Evolutionary conservation across 2,113 vertebrate species (phyloP).

Genomic region (Otis tarda): DNA sequence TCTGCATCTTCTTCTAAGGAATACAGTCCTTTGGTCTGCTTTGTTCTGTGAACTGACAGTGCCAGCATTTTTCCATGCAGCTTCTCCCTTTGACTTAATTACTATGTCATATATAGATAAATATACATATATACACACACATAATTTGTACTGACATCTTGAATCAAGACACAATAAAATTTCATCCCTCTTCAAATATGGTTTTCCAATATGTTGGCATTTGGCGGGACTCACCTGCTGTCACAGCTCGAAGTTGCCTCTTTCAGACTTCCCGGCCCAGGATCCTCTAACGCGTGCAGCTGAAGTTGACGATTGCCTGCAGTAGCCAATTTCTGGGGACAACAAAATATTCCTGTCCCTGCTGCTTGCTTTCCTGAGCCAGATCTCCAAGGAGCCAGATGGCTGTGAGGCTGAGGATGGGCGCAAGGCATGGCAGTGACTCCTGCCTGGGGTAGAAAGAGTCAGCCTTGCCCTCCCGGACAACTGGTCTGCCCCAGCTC

Average conservation of each 20-base stretch:
- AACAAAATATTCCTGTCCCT: neutral
- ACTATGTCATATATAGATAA: neutral
- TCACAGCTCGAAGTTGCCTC: neutral
- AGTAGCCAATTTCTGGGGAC: neutral
- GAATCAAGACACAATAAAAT: neutral
- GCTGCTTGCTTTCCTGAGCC: neutral
- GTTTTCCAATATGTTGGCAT: neutral
- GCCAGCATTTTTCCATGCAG: neutral
- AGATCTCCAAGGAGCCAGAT: neutral
- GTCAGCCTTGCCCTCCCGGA: neutral
- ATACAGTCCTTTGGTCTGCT: neutral
- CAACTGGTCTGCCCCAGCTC: neutral
- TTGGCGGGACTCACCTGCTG: neutral
- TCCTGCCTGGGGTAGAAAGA: neutral
- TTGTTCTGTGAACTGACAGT: neutral
- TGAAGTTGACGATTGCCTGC: neutral
- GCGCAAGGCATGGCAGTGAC: accelerated
- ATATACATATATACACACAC: neutral
- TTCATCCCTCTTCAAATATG: neutral
- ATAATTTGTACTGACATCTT: neutral
- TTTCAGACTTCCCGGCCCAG: accelerated
- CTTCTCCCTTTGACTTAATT: neutral
- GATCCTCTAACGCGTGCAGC: accelerated
- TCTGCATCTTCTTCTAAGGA: neutral
- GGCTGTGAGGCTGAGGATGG: neutral